Evolutionary conservation across 2,888 invertebrate genomes (phyloP), one percentile per base, ranked within the genome.

Genomic region (Hipparchia semele): DNA sequence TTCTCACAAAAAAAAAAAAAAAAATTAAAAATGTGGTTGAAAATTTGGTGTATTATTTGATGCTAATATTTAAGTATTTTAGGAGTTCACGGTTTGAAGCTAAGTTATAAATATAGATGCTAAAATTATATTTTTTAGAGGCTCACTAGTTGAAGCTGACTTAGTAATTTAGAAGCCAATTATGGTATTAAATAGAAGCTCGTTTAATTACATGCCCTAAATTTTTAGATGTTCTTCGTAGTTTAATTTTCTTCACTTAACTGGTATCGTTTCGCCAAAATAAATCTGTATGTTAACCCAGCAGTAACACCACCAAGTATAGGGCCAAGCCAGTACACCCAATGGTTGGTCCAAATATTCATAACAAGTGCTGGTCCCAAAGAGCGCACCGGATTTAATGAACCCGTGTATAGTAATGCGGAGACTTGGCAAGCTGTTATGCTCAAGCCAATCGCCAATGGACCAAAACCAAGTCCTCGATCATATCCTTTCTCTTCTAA

Each of bases 281-380:
- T 10, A 65, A 65, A 74, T 71, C 64, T 75, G 49, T 77, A 64
- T 1, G 69, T 56, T n/a, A 78, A 13, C 6, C 78, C 78, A 10
- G 77, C 77, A 8, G 70, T 10, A 33, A 73, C 6, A 10, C 78
- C 79, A 7, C 77, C 79, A 6, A 77, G 46, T 0, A 78, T 54
- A 9, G 79, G 79, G 59, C 72, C 77, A 23, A 70, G 49, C 79
- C 78, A 79, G 33, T 72, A 78, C n/a, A 75, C 74, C 77, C 76
- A 77, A 60, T 79, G 77, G 69, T 69, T 6, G 7, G 60, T 69
- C 79, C 79, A 79, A 33, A 78, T 73, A 59, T 78, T 75, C 76
- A 79, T 78, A 0, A 78, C 62, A 2, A 78, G 75, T 6, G 79
- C 79, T 10, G 78, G 78, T 12, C 78, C 78, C 10, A 78, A 67